Evolutionary conservation across 2,797 vertebrate genomes (phyloP).

Genomic region (Taeniopygia guttata): DNA sequence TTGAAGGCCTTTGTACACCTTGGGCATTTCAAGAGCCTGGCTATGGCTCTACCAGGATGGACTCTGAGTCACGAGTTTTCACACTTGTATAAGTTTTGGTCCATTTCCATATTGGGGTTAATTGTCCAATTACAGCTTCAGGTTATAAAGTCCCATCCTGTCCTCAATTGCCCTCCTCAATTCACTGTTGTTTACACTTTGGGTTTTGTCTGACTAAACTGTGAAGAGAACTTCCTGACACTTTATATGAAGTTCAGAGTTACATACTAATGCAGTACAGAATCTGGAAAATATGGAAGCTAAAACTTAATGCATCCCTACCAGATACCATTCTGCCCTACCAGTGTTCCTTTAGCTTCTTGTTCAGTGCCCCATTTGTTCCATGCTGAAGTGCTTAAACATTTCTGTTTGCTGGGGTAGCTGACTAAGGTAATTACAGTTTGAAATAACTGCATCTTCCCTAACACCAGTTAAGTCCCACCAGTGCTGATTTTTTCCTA

Average conservation of each 20-base stretch:
- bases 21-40: not conserved
- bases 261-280: not conserved
- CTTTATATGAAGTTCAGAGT: not conserved
- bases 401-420: not conserved
- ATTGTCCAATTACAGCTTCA: not conserved
- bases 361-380: not conserved
- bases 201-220: not conserved
- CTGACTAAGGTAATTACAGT: not conserved
- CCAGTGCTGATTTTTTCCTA: not conserved
- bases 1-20: not conserved
- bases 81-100: not conserved
- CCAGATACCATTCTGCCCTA: not conserved
- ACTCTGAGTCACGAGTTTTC: not conserved
- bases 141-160: not conserved
- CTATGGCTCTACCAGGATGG: not conserved
- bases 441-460: too few relatives aligned
- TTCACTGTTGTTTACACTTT: not conserved
- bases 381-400: not conserved
- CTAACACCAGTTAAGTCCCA: too few relatives aligned
- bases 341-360: not conserved
- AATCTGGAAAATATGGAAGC: not conserved
- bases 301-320: not conserved
- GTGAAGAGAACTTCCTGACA: not conserved
- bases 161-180: not conserved
- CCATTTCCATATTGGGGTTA: not conserved